Evolutionary conservation across 2,797 vertebrate genomes (phyloP).

Genomic region (Propithecus deckenii): DNA sequence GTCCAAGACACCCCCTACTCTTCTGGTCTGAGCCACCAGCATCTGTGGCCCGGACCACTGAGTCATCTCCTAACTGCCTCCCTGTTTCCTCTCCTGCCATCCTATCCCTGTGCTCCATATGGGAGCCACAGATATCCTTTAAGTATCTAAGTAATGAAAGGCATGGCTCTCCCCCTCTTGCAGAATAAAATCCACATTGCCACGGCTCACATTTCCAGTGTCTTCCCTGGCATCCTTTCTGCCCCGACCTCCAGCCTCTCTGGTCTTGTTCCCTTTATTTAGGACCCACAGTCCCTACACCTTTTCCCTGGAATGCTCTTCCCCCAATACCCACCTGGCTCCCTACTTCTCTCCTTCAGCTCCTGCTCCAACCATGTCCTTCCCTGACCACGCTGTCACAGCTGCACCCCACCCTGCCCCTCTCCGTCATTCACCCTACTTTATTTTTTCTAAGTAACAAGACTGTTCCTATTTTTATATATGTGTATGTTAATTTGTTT

Average conservation of each 20-base stretch:
- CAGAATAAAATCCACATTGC: background rate
- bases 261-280: background rate
- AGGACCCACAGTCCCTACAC: background rate
- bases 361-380: background rate
- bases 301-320: background rate
- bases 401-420: background rate
- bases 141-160: background rate
- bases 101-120: background rate
- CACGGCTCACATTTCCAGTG: background rate
- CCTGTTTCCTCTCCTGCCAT: background rate
- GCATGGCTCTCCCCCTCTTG: background rate
- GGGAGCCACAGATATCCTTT: background rate
- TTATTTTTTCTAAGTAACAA: background rate
- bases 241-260: too few relatives aligned
- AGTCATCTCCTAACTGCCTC: accelerated
- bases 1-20: accelerated
- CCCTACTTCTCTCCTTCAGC: background rate
- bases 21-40: accelerated
- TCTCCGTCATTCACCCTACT: background rate
- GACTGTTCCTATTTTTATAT: background rate
- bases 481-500: background rate
- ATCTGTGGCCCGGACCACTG: background rate
- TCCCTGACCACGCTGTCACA: background rate
- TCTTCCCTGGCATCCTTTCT: background rate
- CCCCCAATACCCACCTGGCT: background rate